phyloP scores from a whole-genome alignment of 2,797 vertebrate species.

The Glyptemys insculpta region DNA sequence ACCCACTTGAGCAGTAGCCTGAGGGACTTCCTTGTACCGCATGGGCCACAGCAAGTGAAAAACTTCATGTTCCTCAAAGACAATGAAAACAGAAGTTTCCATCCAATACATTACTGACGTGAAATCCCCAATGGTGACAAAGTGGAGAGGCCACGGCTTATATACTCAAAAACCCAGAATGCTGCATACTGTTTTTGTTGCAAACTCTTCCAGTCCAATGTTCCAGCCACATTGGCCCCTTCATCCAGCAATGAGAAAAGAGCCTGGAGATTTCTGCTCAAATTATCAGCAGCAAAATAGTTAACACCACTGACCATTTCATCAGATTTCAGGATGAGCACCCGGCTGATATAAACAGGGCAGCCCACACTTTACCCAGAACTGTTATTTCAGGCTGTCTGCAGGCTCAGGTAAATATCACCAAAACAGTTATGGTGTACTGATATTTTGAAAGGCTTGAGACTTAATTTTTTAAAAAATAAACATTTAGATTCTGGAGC shows the following conservation, averaged over 20 bases:
- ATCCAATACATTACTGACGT: too few species aligned
- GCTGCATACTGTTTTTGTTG: too few species aligned
- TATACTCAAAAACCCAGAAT: too few species aligned
- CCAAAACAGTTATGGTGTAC: not conserved
- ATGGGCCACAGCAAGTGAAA: too few species aligned
- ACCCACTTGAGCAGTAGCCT: too few species aligned
- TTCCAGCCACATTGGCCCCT: accelerated
- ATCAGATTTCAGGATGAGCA: not conserved
- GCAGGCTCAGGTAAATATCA: not conserved
- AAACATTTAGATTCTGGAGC: not conserved
- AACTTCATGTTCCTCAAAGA: too few species aligned
- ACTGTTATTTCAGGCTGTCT: not conserved
- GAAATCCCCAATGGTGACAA: too few species aligned
- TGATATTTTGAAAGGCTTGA: not conserved
- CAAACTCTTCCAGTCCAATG: too few species aligned
- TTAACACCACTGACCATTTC: not conserved
- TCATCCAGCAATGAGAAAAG: not conserved
- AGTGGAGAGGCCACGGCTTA: too few species aligned
- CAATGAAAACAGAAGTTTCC: too few species aligned
- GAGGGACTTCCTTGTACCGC: too few species aligned
- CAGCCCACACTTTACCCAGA: not conserved
- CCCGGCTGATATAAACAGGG: not conserved
- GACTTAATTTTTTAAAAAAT: not conserved
- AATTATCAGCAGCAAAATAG: not conserved
- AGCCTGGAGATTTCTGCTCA: not conserved